phyloP scores from a whole-genome alignment of 1,140 invertebrate species.

The Hycleus phaleratus region DNA sequence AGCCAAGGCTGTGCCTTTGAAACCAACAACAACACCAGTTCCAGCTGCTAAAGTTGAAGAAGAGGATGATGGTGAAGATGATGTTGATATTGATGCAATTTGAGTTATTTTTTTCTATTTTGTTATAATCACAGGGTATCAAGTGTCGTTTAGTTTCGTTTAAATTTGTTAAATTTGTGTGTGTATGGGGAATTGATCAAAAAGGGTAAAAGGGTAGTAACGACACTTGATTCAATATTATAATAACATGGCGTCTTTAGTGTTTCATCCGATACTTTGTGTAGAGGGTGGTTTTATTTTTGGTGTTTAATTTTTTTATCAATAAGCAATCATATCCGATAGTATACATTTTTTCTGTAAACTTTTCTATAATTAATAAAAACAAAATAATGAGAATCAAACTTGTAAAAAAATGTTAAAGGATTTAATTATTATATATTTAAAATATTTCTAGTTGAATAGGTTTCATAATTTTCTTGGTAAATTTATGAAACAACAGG shows the following conservation, averaged over 20 bases:
- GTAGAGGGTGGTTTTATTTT: slow-evolving; percentile 4
- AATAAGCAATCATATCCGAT: slow-evolving; percentile 1
- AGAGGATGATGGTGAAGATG: slow-evolving; percentile 68
- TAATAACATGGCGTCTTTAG: slow-evolving; percentile 16
- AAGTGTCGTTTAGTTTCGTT: not conserved
- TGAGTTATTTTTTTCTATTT: slow-evolving; percentile 44
- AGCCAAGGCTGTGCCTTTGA: slow-evolving; percentile 65
- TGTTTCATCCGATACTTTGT: slow-evolving; percentile 9
- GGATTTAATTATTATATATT: slow-evolving; percentile 22
- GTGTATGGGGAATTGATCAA: not conserved
- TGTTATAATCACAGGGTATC: slow-evolving; percentile 7
- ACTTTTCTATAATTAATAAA: slow-evolving; percentile 6
- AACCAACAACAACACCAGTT: slow-evolving; percentile 46
- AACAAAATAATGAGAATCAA: not conserved
- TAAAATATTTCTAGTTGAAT: slow-evolving; percentile 20
- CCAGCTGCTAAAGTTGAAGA: slow-evolving; percentile 45
- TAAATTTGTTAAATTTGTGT: not conserved
- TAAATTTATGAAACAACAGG: not conserved
- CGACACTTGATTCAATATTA: slow-evolving; percentile 2
- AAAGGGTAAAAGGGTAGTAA: not conserved
- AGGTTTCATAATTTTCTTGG: slow-evolving; percentile 21
- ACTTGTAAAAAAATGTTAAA: slow-evolving; percentile 1
- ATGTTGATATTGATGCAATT: slow-evolving; percentile 87
- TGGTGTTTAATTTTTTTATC: slow-evolving; percentile 4
- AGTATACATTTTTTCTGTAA: slow-evolving; percentile 5